Evolutionary conservation across 1,140 invertebrate genomes (phyloP).

Genomic region (Drosophila ercepeae): DNA sequence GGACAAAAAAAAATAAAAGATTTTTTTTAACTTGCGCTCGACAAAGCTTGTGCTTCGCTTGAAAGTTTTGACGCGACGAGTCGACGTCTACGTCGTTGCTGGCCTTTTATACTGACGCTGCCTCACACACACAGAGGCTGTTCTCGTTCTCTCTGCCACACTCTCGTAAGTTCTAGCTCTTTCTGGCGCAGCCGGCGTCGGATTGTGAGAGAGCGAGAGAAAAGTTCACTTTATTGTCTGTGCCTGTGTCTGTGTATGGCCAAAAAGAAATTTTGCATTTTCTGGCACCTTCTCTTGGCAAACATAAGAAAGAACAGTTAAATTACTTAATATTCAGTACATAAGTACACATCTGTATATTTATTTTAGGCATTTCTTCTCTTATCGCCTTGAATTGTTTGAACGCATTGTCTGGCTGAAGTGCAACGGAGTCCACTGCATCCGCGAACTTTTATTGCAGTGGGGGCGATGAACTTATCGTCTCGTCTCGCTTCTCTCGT

Average conservation of each 20-base stretch:
- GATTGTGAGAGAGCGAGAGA: conserved; percentile 6
- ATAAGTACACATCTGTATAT: conserved; percentile 13
- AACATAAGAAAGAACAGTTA: conserved; percentile 10
- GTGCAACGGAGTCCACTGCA: conserved; percentile 20
- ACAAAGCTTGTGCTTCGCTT: conserved; percentile 4
- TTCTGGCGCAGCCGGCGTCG: conserved; percentile 41
- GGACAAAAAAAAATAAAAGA: conserved; percentile 5
- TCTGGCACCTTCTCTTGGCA: conserved; percentile 45
- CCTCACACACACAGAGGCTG: conserved; percentile 23
- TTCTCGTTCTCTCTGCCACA: conserved; percentile 27
- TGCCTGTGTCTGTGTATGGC: conserved; percentile 10
- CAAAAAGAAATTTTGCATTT: conserved; percentile 48
- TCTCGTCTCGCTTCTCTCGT: not conserved
- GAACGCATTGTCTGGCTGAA: conserved; percentile 8
- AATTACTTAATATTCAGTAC: not conserved
- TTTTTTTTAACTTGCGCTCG: not conserved
- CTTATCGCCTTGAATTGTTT: conserved; percentile 36
- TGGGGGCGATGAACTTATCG: conserved; percentile 60
- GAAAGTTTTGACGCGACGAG: too few relatives aligned
- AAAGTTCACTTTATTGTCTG: not conserved
- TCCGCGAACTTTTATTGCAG: conserved; percentile 20
- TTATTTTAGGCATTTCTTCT: conserved; percentile 39
- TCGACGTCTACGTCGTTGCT: not conserved
- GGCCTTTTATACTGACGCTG: conserved; percentile 65
- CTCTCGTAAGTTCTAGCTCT: conserved; percentile 58